Percentiles rank a stretch among this genome's conserved stretches.
Conservation (phyloP, 2,888 invertebrate genomes). For the Morinoia aosen region DNA sequence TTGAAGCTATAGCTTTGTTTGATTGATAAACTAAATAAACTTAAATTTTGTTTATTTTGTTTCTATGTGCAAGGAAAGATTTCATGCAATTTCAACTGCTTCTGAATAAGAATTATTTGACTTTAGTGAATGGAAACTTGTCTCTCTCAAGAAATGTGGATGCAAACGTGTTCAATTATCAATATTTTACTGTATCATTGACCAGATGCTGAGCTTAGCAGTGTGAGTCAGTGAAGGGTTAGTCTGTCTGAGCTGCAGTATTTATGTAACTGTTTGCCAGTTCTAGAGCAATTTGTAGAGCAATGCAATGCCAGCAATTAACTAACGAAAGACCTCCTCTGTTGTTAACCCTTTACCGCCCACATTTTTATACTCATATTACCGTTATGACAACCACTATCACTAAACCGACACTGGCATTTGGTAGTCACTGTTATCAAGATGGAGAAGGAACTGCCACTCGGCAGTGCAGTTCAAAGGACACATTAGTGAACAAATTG, state of each 20-base stretch:
- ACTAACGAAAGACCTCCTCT: no score
- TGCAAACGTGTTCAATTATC: neutral
- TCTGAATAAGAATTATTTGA: neutral
- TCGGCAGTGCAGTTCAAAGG: no score
- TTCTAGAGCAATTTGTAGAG: neutral
- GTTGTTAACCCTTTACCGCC: no score
- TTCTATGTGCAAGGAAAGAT: neutral
- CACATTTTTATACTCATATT: no score
- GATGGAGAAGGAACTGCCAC: no score
- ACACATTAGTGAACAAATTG: no score
- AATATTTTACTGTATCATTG: neutral
- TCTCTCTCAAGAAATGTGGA: neutral
- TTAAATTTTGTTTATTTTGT: neutral
- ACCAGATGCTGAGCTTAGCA: neutral
- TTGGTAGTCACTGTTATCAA: no score
- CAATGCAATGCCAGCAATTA: neutral
- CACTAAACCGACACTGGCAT: no score
- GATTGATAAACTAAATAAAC: neutral
- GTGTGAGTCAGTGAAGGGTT: neutral
- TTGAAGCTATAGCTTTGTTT: neutral
- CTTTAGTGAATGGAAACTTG: neutral
- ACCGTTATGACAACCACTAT: no score
- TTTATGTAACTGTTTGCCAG: neutral
- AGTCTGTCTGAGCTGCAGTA: neutral
- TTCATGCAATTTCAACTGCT: neutral